Conservation (phyloP, 2,888 invertebrate species). For the Emmelina monodactyla region DNA sequence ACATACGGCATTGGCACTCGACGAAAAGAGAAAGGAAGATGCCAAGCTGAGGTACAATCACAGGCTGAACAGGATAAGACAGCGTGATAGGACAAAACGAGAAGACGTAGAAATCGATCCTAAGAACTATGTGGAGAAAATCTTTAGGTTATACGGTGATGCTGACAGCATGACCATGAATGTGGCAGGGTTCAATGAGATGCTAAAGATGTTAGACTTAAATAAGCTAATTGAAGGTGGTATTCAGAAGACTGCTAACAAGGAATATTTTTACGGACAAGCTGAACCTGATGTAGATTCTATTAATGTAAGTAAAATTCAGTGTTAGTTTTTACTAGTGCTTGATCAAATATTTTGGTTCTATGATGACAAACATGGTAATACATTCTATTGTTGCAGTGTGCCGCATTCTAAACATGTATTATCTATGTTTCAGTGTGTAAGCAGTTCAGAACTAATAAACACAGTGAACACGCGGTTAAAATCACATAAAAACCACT, state of each 20-base stretch:
- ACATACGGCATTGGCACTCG: constrained; percentile 25
- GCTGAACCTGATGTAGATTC: constrained; percentile 29
- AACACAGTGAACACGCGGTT: constrained; percentile 44
- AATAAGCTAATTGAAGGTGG: constrained; percentile 56
- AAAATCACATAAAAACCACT: constrained; percentile 30
- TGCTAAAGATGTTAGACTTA: constrained; percentile 69
- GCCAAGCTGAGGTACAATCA: constrained; percentile 28
- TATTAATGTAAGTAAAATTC: constrained; percentile 59
- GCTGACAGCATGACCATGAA: constrained; percentile 70
- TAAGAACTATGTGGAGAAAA: constrained; percentile 69
- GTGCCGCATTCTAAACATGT: too few species aligned
- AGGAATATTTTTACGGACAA: constrained; percentile 29
- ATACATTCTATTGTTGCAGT: too few species aligned
- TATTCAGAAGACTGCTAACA: constrained; percentile 27
- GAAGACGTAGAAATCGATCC: constrained; percentile 46
- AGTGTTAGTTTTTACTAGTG: too few species aligned
- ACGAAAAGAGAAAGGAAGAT: constrained; percentile 25
- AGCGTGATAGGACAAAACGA: constrained; percentile 20
- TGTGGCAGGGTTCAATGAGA: constrained; percentile 71
- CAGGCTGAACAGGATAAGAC: constrained; percentile 28
- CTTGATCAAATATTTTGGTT: too few species aligned
- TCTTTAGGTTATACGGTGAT: constrained; percentile 74
- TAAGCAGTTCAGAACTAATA: constrained; percentile 52
- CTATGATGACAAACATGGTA: too few species aligned
- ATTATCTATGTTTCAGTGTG: constrained; percentile 39